Conservation (phyloP, 2,797 vertebrate species). For the Meda fulgida region DNA sequence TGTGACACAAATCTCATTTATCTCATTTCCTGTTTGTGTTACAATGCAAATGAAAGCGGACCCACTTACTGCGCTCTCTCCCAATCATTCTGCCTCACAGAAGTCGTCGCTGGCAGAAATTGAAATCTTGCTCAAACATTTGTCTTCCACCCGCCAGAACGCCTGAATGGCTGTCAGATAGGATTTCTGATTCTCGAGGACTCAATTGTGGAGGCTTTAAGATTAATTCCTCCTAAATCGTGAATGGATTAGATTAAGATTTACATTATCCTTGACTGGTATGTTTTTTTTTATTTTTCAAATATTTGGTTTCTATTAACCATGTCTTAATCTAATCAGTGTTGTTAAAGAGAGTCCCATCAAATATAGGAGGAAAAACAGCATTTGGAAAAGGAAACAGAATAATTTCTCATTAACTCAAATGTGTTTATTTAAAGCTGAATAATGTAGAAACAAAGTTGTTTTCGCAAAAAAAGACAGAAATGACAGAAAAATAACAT, state of each 20-base stretch:
- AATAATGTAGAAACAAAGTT: background rate
- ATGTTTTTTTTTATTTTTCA: conserved; percentile 6
- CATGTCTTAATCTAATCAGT: conserved; percentile 11
- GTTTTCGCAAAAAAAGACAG: background rate
- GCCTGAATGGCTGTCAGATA: conserved; percentile 50
- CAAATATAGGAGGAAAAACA: background rate
- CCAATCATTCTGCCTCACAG: conserved; percentile 46
- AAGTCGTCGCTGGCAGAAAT: conserved; percentile 36
- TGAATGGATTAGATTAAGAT: background rate
- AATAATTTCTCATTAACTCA: background rate
- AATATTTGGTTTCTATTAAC: conserved; percentile 1
- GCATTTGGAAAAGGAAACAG: background rate
- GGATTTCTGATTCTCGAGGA: conserved; percentile 34
- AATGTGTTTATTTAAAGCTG: background rate
- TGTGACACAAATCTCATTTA: conserved; percentile 58
- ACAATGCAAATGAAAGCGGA: conserved; percentile 69
- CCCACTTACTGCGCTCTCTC: conserved; percentile 21
- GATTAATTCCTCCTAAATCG: background rate
- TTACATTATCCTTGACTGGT: background rate
- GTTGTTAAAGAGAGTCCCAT: background rate
- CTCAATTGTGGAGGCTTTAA: conserved; percentile 44
- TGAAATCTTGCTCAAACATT: conserved; percentile 54
- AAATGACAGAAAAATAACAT: no score
- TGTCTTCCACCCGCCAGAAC: conserved; percentile 46
- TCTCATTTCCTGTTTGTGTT: conserved; percentile 72